Base-by-base conservation (phyloP, 2,113 vertebrate genomes). In the Acrocephalus kingi region DNA sequence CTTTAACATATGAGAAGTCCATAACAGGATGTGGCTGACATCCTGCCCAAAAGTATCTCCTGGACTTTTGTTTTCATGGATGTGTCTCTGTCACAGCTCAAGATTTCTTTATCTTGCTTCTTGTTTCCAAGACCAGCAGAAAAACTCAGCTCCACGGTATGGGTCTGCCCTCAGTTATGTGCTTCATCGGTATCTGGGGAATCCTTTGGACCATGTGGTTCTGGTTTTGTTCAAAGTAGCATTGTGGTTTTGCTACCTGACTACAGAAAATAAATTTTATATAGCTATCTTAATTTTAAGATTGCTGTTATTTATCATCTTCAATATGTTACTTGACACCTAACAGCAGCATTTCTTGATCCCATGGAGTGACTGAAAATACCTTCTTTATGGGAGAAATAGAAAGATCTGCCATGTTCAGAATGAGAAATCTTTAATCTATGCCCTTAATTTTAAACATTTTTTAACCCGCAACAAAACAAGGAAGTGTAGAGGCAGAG, bases 91-190 rank as follows among this genome's bases (percentile, higher is more conserved):
- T 31, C 33, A 43, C 28, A 69, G 7, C 35, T 69, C 16, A 58
- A 67, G 28, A 56, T 55, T 78, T 89, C 8, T 6, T 93, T 21
- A 5, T 78, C 35, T 84, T 89, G 55, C 19, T 66, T 80, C 27
- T 48, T 64, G 17, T 41, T 31, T 79, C 18, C 54, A 75, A 66
- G 58, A 72, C 24, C 46, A 45, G 25, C 12, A 90, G 45, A 64
- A 2, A 83, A 75, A 48, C 0, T 1, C n/a, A 62, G 11, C 9
- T 58, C 6, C 17, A 17, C 0, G 1, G 25, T 13, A 28, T 33
- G 13, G 3, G 16, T 2, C 23, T 91, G 10, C 52, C 21, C 35
- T 77, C 63, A 37, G 6, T 43, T 56, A 33, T 33, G 39, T 69
- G 13, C 14, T 69, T 61, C 54, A 73, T 21, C 9, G 43, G 20